A percentile compares a stretch with the other conserved stretches of the same genome.
Evolutionary conservation across 2,113 vertebrate species (phyloP).

Genomic region (Laticauda laticaudata): DNA sequence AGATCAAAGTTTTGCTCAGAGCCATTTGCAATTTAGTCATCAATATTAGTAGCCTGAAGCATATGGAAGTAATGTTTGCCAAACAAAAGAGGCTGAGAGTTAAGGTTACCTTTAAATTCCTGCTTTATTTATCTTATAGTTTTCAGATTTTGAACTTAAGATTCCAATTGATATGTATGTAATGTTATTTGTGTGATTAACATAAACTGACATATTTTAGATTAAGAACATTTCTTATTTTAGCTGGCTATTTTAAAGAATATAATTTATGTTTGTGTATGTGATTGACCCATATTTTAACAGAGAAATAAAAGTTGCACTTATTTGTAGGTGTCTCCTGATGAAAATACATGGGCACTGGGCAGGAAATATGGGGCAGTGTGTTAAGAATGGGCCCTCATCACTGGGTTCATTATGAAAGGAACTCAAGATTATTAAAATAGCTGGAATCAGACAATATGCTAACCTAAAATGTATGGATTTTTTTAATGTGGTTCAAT

Average conservation of each 20-base stretch:
- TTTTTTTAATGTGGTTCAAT: not conserved
- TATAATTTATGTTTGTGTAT: not conserved
- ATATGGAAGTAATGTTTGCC: not conserved
- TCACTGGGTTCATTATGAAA: not conserved
- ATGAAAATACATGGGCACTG: not conserved
- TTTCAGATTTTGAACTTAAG: not conserved
- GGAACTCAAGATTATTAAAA: not conserved
- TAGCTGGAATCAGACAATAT: not conserved
- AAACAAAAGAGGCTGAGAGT: not conserved
- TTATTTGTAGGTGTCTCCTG: not conserved
- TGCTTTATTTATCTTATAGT: not conserved
- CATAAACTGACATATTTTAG: not conserved
- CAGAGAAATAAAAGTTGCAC: not conserved
- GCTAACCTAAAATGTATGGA: not conserved
- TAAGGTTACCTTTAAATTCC: not conserved
- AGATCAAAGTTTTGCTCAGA: not conserved
- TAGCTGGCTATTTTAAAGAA: not conserved
- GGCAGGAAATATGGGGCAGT: not conserved
- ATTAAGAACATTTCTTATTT: not conserved
- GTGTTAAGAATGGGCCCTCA: not conserved
- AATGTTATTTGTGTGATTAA: not conserved
- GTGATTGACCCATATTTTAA: not conserved
- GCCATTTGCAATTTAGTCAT: not conserved
- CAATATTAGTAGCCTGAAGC: not conserved
- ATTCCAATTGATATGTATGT: not conserved